Base-by-base conservation (phyloP, 2,888 invertebrate species). In the Notocelia uddmanniana region DNA sequence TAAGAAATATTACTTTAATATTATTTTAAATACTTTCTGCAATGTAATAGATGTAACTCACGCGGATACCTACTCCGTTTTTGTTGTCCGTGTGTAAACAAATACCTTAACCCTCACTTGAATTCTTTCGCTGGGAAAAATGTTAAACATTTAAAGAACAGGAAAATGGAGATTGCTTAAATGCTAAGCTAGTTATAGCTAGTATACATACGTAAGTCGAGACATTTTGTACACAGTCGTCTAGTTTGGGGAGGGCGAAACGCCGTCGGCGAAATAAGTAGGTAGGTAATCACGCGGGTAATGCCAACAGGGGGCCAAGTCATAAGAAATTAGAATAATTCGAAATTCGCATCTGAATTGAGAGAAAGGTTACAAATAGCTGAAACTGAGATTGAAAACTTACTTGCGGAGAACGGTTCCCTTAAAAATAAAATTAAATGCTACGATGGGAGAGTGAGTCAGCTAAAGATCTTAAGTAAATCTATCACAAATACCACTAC, bases 211-310 rank as follows among this genome's bases (percentile, higher is more conserved):
- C 26, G 52, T 57, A 67, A 54, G 60, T 19, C 15, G 55, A 66
- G 52, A 70, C 64, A 58, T 70, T 67, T 71, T 60, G 66, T 69
- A 26, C 54, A 72, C 10, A 50, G 26, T 54, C 19, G 71, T 62
- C 59, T 72, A 45, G 45, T 63, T 37, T 34, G 31, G 68, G 74
- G 58, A 71, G 52, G 58, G 58, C 74, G 60, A 68, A 60, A 74
- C 69, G 68, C 68, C 64, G 73, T 74, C 76, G 71, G 73, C 68
- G 68, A 72, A 58, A 34, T 48, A 59, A 68, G 52, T 59, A 59
- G 52, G 34, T 59, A 68, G 45, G 52, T 60, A 60, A 54, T 60
- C 52, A 60, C 21, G 55, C n/a, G 55, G 62, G 45, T 48, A 69
- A 69, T 69, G 55, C 21, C 45, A 62, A 59, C 37, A 52, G 8